A percentile compares a stretch with the other conserved stretches of the same genome.
These are phyloP conservation scores for Acrobasis suavella DNA, from an alignment of 2,888 invertebrate species.

Conservation along the genomic window DNA sequence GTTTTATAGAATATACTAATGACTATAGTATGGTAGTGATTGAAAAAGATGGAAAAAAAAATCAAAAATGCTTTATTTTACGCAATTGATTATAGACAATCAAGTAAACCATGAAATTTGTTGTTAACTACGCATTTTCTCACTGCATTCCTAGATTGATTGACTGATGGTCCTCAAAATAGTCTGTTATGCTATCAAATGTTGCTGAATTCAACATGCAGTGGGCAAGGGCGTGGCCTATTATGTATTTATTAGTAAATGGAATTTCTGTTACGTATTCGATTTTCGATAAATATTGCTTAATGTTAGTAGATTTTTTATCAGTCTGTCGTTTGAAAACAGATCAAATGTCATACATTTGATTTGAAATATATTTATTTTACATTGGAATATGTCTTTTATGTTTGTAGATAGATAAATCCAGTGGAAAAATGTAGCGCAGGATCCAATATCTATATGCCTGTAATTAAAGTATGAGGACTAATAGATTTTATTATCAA, in stretches of 20 bases:
- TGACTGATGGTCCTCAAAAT: conserved; percentile 31
- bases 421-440: conserved; percentile 68
- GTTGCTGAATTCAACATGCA: conserved; percentile 49
- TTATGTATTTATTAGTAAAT: conserved; percentile 71
- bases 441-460: conserved; percentile 55
- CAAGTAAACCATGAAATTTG: conserved; percentile 71
- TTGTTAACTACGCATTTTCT: conserved; percentile 53
- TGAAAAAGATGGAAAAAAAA: conserved; percentile 60
- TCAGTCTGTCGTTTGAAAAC: conserved; percentile 75
- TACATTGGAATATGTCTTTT: conserved; percentile 79
- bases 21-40: conserved; percentile 65
- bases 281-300: conserved; percentile 79
- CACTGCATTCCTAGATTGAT: conserved; percentile 53
- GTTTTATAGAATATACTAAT: conserved; percentile 78
- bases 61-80: conserved; percentile 65
- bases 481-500: conserved; percentile 52
- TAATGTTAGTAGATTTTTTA: conserved; percentile 82
- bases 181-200: conserved; percentile 29
- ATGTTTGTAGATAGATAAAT: conserved; percentile 79
- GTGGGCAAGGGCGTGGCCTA: conserved; percentile 57
- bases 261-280: conserved; percentile 76
- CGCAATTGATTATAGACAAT: conserved; percentile 70
- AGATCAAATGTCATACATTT: conserved; percentile 82
- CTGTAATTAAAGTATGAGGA: conserved; percentile 50
- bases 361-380: conserved; percentile 82